Evolutionary conservation across 2,113 vertebrate species (phyloP), one percentile per base, ranked within the genome.

Genomic region (Gymnarchus niloticus): DNA sequence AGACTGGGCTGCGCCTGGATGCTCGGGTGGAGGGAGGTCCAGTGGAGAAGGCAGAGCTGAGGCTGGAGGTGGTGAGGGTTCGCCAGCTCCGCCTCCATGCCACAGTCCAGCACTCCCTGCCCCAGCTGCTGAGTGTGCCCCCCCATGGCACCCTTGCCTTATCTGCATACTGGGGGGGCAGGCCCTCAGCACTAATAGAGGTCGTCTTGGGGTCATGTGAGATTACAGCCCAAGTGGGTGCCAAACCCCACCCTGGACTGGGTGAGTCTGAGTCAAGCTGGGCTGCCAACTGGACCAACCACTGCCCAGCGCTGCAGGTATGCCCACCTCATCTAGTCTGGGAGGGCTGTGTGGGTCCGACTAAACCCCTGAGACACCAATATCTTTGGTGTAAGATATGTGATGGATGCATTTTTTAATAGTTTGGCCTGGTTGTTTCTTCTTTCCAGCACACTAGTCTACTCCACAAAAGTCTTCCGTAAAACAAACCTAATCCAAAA

Each of bases 251-350:
- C 82, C 85, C 51, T 23, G 91, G 89, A 44, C 83, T 41, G n/a
- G 92, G 91, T 12, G 49, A 81, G 28, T 51, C 88, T 6, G 52
- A 3, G 57, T 83, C 91, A 69, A 88, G 89, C 80, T 96, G 94
- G 89, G 19, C 85, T 0, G 86, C 94, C 19, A 92, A 91, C 83
- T 81, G 94, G 48, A 91, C 86, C 83, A 94, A 90, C 90, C 92
- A 91, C 81, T 96, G 96, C 3, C 10, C 86, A 49, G 33, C 33
- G 14, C 86, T 96, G 25, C 92, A 94, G 94, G 96, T 96, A 89
- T 91, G 88, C 49, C 25, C n/a, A n/a, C 21, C 49, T 19, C 41
- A 46, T 10, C 37, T 17, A 41, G 44, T 37, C 5, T 49, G 6
- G 33, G 7, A 57, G 37, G 6, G 28, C 54, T 23, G 69, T 6